These are phyloP conservation scores for Gallinago media DNA, from an alignment of 2,113 vertebrate species.

Conservation along the genomic window DNA sequence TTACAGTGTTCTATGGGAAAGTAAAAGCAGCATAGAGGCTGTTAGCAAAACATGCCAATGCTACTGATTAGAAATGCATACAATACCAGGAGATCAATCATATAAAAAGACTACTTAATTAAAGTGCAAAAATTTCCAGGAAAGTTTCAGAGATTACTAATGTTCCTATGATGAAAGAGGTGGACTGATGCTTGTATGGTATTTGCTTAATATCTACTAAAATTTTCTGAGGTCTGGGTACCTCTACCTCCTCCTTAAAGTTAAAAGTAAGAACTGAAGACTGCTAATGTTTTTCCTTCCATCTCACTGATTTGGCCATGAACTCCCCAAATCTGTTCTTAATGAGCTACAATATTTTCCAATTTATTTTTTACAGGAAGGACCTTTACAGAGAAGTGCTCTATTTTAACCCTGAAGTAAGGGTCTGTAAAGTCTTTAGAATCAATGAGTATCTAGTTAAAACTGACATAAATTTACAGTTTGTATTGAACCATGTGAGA, in stretches of 20 bases:
- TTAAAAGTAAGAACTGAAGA: background rate
- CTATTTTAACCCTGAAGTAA: background rate
- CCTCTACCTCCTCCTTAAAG: background rate
- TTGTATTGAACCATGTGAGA: background rate
- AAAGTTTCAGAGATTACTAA: background rate
- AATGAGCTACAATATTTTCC: background rate
- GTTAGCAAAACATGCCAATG: background rate
- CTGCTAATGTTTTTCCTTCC: background rate
- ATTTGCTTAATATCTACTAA: background rate
- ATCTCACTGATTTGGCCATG: background rate
- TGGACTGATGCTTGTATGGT: background rate
- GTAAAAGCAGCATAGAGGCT: background rate
- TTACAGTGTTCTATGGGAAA: accelerated
- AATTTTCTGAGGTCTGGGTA: background rate
- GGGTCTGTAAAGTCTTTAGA: background rate
- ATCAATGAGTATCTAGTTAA: background rate
- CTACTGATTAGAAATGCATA: background rate
- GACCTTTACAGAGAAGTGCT: background rate
- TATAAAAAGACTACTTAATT: background rate
- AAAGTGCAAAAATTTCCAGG: background rate
- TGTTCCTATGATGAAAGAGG: background rate
- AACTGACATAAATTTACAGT: background rate
- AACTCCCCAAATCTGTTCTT: background rate
- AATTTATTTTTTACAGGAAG: background rate
- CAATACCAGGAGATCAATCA: background rate